Evolutionary conservation across 35 echinoderm and acorn worm species (phyloP).

Genomic region (Apostichopus californicus): DNA sequence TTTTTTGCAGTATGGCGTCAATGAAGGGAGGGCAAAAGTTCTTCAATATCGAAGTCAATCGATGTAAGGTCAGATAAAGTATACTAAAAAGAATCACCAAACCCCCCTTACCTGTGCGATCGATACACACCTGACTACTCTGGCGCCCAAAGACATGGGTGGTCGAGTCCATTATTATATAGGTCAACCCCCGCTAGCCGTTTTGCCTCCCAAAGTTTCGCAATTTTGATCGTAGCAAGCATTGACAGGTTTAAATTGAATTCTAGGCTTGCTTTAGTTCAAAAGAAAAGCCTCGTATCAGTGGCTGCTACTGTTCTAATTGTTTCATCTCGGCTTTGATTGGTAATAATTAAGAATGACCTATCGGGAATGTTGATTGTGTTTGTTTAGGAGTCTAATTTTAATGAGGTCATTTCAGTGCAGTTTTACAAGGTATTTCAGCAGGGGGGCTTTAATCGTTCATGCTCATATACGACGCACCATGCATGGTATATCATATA

Average conservation of each 20-base stretch:
- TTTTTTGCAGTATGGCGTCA: too few species aligned
- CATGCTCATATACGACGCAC: background rate
- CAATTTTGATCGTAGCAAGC: slow-evolving; percentile 31
- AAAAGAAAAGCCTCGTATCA: background rate
- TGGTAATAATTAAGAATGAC: slow-evolving; percentile 28
- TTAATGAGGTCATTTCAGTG: slow-evolving; percentile 37
- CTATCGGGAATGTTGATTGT: slow-evolving; percentile 31
- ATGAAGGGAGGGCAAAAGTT: slow-evolving; percentile 2
- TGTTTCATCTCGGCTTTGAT: background rate
- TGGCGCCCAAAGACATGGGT: slow-evolving; percentile 25
- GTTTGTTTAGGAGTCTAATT: slow-evolving; percentile 20
- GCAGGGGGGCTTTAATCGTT: background rate
- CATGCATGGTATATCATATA: background rate
- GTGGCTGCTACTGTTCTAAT: slow-evolving; percentile 25
- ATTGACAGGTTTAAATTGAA: slow-evolving; percentile 19
- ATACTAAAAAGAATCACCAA: background rate
- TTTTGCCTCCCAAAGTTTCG: background rate
- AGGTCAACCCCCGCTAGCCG: slow-evolving; percentile 18
- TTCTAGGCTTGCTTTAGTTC: background rate
- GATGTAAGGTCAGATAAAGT: slow-evolving; percentile 35
- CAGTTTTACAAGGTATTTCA: background rate
- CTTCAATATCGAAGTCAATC: slow-evolving; percentile 31
- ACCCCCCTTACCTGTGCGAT: slow-evolving; percentile 1
- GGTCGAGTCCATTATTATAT: slow-evolving; percentile 14
- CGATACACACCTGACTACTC: slow-evolving; percentile 12